Percentiles rank a stretch among this genome's conserved stretches.
Evolutionary conservation across 2,888 invertebrate species (phyloP).

Genomic region (Xanthorhoe spadicearia): DNA sequence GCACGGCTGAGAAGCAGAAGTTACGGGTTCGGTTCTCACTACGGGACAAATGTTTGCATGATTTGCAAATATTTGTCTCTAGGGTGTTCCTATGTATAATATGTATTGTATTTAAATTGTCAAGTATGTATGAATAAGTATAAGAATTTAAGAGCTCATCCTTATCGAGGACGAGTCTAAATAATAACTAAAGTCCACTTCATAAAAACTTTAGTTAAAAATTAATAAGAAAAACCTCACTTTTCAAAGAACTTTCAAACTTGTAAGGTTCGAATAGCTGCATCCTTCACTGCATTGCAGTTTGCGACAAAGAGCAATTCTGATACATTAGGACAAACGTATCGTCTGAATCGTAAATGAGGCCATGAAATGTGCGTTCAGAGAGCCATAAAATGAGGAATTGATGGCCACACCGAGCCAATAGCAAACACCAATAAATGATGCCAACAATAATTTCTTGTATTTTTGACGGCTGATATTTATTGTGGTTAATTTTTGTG

Average conservation of each 20-base stretch:
- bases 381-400: constrained; percentile 30
- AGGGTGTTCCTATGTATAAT: no score
- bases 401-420: constrained; percentile 32
- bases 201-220: no score
- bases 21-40: no score
- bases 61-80: no score
- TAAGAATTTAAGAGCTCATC: no score
- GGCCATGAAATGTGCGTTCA: constrained; percentile 39
- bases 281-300: constrained; percentile 53
- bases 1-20: no score
- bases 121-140: no score
- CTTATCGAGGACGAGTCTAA: no score
- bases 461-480: constrained; percentile 6
- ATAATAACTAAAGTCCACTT: no score
- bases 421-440: constrained; percentile 18
- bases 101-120: no score
- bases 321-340: constrained; percentile 51
- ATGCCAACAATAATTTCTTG: constrained; percentile 15
- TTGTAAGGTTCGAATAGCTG: background rate
- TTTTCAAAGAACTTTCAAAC: background rate
- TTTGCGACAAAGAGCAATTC: constrained; percentile 53
- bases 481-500: background rate
- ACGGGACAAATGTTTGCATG: no score
- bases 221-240: background rate
- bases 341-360: constrained; percentile 37